phyloP scores from a whole-genome alignment of 1,140 invertebrate species.

The Calephelis virginiensis region DNA sequence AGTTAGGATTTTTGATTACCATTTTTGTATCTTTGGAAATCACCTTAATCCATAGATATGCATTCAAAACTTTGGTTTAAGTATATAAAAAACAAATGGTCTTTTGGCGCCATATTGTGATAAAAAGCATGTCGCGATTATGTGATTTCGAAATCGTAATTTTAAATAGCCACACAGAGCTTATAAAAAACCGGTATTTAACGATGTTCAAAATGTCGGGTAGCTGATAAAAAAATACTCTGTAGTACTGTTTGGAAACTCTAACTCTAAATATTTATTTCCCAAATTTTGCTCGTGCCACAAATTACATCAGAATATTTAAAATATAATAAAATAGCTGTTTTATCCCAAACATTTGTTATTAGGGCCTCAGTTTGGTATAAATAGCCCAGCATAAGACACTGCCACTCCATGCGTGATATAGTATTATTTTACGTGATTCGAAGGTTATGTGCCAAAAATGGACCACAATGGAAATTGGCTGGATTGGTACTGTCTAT shows the following conservation, averaged over 20 bases:
- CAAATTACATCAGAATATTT: constrained; percentile 6
- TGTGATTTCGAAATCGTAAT: too few relatives aligned
- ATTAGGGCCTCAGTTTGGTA: neutral
- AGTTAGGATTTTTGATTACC: constrained; percentile 1
- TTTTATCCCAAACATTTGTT: neutral
- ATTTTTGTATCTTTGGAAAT: neutral
- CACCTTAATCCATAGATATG: too few relatives aligned
- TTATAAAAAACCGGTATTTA: too few relatives aligned
- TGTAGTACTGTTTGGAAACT: neutral
- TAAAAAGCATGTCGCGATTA: too few relatives aligned
- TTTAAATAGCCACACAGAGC: too few relatives aligned
- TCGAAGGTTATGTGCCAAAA: constrained; percentile 66
- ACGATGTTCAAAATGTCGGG: too few relatives aligned
- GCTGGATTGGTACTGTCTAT: constrained; percentile 44
- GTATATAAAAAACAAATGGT: too few relatives aligned
- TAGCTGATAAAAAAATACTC: too few relatives aligned
- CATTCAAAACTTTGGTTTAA: too few relatives aligned
- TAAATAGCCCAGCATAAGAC: constrained; percentile 28
- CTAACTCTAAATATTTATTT: constrained; percentile 9
- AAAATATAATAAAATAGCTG: neutral
- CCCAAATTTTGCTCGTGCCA: neutral
- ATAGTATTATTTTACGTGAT: constrained; percentile 62
- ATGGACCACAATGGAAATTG: constrained; percentile 53
- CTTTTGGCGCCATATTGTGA: too few relatives aligned
- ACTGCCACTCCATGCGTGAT: constrained; percentile 38